Conservation (phyloP, 2,888 invertebrate species). For the Mimas tiliae region DNA sequence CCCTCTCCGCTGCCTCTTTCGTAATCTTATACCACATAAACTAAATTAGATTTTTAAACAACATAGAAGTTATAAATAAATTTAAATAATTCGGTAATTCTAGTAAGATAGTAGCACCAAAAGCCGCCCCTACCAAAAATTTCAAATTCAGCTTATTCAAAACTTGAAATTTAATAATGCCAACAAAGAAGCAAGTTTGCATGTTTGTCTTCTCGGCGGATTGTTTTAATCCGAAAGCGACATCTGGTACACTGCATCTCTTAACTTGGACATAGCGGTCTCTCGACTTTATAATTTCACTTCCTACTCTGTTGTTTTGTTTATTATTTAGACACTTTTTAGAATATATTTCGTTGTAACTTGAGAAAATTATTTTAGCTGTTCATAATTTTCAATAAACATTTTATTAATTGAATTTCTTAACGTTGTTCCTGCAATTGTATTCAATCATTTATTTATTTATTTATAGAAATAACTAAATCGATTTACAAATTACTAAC, state of each 20-base stretch:
- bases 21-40: too few relatives aligned
- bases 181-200: constrained; percentile 59
- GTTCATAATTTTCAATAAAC: neutral
- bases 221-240: constrained; percentile 56
- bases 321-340: constrained; percentile 2
- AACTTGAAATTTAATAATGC: constrained; percentile 67
- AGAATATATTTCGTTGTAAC: constrained; percentile 8
- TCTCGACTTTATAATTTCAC: constrained; percentile 61
- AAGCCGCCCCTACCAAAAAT: constrained; percentile 44
- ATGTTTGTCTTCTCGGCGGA: constrained; percentile 56
- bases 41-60: too few relatives aligned
- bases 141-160: constrained; percentile 58
- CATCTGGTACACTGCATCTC: constrained; percentile 61
- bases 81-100: neutral
- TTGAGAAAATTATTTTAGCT: neutral
- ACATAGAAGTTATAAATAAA: neutral
- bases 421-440: too few relatives aligned
- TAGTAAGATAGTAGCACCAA: neutral
- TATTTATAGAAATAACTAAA: too few relatives aligned
- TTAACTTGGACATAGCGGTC: constrained; percentile 51
- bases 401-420: too few relatives aligned
- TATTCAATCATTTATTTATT: too few relatives aligned
- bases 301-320: constrained; percentile 14
- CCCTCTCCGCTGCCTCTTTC: too few relatives aligned
- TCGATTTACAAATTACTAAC: too few relatives aligned